A percentile compares a stretch with the other conserved stretches of the same genome.
Conservation (phyloP, 2,888 invertebrate species). For the Ochropleura plecta region DNA sequence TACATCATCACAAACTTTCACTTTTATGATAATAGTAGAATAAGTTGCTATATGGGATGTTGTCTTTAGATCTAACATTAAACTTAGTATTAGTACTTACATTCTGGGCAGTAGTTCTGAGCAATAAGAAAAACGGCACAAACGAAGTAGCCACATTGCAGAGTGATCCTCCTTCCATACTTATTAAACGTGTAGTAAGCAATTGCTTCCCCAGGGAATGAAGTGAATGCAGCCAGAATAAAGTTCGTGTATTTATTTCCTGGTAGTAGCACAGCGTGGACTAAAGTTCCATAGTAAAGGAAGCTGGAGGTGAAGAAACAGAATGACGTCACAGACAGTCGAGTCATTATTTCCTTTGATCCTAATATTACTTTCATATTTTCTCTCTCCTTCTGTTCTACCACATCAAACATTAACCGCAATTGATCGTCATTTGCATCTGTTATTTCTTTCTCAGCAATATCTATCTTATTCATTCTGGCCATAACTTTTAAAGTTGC, state of each 20-base stretch:
- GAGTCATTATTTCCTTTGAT: constrained; percentile 81
- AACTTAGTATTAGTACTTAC: constrained; percentile 72
- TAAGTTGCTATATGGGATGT: not conserved
- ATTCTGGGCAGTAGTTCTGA: constrained; percentile 77
- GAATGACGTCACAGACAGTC: constrained; percentile 78
- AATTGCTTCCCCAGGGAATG: constrained; percentile 83
- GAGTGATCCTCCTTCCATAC: constrained; percentile 78
- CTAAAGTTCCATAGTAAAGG: constrained; percentile 80
- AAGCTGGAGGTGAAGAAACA: constrained; percentile 84
- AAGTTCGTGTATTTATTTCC: constrained; percentile 85
- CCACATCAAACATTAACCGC: constrained; percentile 75
- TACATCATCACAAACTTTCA: no score
- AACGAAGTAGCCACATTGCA: constrained; percentile 78
- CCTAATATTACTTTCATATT: constrained; percentile 76
- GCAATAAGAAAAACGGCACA: constrained; percentile 78
- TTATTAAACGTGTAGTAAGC: constrained; percentile 78
- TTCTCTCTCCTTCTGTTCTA: constrained; percentile 78
- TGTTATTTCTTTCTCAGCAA: constrained; percentile 75
- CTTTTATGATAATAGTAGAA: not conserved
- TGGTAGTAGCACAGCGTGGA: constrained; percentile 80
- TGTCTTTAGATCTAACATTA: not conserved
- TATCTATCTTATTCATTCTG: constrained; percentile 76
- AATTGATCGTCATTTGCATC: constrained; percentile 76
- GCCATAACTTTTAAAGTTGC: constrained; percentile 74
- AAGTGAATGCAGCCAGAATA: constrained; percentile 77